Percentiles rank a stretch among this genome's conserved stretches.
phyloP scores from a whole-genome alignment of 2,113 vertebrate genomes.

The Sminthopsis crassicaudata region DNA sequence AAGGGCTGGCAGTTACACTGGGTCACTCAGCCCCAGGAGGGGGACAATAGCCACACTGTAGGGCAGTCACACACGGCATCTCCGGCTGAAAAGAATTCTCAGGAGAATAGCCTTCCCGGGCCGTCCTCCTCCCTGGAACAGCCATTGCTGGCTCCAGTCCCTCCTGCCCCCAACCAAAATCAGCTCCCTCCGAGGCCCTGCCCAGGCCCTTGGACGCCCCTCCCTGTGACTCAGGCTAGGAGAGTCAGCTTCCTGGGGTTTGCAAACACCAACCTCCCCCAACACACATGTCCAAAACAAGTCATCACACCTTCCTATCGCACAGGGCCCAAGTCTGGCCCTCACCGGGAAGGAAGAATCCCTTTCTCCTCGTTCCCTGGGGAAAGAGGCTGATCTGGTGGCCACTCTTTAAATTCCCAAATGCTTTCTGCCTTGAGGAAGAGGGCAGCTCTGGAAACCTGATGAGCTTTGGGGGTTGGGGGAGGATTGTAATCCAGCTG shows the following conservation, averaged over 20 bases:
- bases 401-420: conserved; percentile 7
- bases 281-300: background rate
- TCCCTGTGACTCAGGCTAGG: conserved; percentile 75
- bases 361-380: conserved; percentile 46
- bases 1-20: conserved; percentile 66
- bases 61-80: conserved; percentile 45
- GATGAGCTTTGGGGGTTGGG: background rate
- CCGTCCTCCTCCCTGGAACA: conserved; percentile 41
- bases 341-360: background rate
- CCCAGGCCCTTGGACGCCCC: conserved; percentile 15
- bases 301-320: conserved; percentile 58
- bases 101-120: conserved; percentile 65
- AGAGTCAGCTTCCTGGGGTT: conserved; percentile 59
- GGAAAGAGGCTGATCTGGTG: conserved; percentile 12
- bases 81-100: conserved; percentile 48
- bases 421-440: conserved; percentile 11
- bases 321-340: background rate
- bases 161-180: background rate
- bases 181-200: conserved; percentile 44
- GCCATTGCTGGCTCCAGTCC: conserved; percentile 48
- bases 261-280: conserved; percentile 4
- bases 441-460: conserved; percentile 13
- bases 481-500: conserved; percentile 29
- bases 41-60: conserved; percentile 78
- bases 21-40: conserved; percentile 68